phyloP scores from a whole-genome alignment of 2,113 vertebrate genomes.

The Corythoichthys intestinalis region DNA sequence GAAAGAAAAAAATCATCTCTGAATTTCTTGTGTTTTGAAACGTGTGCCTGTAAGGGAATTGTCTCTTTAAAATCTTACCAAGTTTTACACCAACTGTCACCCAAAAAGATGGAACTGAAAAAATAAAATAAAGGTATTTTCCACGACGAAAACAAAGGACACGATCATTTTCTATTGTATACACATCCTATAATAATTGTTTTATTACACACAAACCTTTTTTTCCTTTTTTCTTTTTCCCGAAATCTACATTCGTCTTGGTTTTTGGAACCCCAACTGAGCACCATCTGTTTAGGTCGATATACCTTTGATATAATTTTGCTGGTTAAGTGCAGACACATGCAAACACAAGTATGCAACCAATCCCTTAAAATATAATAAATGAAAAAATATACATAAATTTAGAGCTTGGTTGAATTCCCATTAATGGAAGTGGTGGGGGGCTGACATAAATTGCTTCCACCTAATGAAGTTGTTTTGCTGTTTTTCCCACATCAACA shows the following conservation, averaged over 20 bases:
- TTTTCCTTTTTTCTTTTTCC: neutral
- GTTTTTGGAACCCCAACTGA: slow-evolving; percentile 28
- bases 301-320: too few relatives aligned
- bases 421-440: neutral
- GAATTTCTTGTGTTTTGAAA: slow-evolving; percentile 29
- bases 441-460: neutral
- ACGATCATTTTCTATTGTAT: neutral
- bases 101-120: slow-evolving; percentile 10
- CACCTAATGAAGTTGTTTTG: neutral
- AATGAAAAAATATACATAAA: slow-evolving; percentile 4
- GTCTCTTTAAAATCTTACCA: slow-evolving; percentile 25
- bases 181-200: neutral
- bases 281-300: slow-evolving; percentile 29
- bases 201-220: neutral
- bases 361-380: neutral
- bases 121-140: slow-evolving; percentile 8
- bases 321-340: slow-evolving; percentile 13
- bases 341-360: neutral
- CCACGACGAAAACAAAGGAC: slow-evolving; percentile 12
- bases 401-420: slow-evolving; percentile 8
- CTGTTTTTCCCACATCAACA: neutral
- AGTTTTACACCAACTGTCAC: slow-evolving; percentile 16
- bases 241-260: slow-evolving; percentile 1
- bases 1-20: too few relatives aligned
- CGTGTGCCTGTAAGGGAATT: slow-evolving; percentile 23